A percentile compares a stretch with the other conserved stretches of the same genome.
Evolutionary conservation across 1,140 invertebrate species (phyloP).

Genomic region (Drosophila albomicans): DNA sequence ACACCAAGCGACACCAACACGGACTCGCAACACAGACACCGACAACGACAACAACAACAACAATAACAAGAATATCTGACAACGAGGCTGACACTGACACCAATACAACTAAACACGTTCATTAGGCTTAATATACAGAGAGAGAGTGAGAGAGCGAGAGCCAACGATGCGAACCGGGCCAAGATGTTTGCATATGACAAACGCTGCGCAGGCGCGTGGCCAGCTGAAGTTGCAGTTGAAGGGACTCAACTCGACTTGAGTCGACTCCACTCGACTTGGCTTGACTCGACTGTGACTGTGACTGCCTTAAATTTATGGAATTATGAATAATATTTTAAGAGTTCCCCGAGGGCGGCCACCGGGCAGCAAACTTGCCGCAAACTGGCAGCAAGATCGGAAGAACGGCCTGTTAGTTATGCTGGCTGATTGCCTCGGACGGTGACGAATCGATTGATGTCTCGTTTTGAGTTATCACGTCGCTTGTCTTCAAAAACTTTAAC

Average conservation of each 20-base stretch:
- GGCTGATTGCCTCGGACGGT: conserved; percentile 74
- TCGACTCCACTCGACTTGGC: too few species aligned
- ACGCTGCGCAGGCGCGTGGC: conserved; percentile 60
- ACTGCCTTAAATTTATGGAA: conserved; percentile 76
- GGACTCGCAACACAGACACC: conserved; percentile 26
- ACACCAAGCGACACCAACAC: conserved; percentile 58
- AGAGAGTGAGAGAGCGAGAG: conserved; percentile 1
- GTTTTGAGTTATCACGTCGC: conserved; percentile 80
- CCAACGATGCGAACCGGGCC: conserved; percentile 38
- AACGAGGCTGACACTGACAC: conserved; percentile 45
- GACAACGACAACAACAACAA: conserved; percentile 28
- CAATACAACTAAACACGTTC: conserved; percentile 73
- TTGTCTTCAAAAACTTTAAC: conserved; percentile 74
- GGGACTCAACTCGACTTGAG: neutral
- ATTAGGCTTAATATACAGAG: conserved; percentile 75
- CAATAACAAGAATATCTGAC: conserved; percentile 9
- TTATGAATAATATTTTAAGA: conserved; percentile 82
- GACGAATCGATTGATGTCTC: conserved; percentile 81
- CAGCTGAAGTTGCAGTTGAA: neutral
- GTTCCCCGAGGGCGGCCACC: conserved; percentile 66
- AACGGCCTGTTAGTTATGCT: conserved; percentile 69
- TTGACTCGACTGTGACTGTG: conserved; percentile 4
- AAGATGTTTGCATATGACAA: conserved; percentile 77
- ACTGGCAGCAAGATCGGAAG: conserved; percentile 15
- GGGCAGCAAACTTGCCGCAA: conserved; percentile 29